These are phyloP conservation scores for Equus przewalskii DNA, from an alignment of 2,113 vertebrate species.

Conservation along the genomic window DNA sequence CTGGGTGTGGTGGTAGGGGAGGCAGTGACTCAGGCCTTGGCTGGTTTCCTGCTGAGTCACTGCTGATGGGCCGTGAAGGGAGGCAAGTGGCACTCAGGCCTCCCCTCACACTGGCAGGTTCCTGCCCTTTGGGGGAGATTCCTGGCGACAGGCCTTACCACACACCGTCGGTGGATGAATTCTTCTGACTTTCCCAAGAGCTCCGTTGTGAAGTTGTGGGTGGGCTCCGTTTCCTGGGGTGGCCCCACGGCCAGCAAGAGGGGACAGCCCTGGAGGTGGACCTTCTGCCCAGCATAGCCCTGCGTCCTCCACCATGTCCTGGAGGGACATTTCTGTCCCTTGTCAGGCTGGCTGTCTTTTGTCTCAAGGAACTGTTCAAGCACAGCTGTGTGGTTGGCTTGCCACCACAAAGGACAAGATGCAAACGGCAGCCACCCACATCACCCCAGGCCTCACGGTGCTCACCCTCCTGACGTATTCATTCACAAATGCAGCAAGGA, in stretches of 20 bases:
- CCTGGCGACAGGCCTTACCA: not conserved
- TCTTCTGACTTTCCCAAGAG: not conserved
- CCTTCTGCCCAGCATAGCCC: not conserved
- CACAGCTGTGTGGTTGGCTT: not conserved
- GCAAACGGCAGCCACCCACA: not conserved
- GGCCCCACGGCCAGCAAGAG: not conserved
- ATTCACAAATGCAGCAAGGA: not conserved
- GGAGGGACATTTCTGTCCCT: not conserved
- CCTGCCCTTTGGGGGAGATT: not conserved
- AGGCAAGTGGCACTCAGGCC: not conserved
- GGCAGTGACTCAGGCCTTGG: constrained; percentile 70
- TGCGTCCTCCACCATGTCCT: not conserved
- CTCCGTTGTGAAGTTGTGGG: not conserved
- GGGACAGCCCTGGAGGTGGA: not conserved
- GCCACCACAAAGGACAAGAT: not conserved
- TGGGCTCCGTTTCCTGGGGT: not conserved
- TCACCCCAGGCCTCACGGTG: not conserved
- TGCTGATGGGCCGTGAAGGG: not conserved
- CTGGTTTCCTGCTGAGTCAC: constrained; percentile 80
- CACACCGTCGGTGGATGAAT: not conserved
- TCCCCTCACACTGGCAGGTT: not conserved
- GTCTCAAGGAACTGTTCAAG: not conserved
- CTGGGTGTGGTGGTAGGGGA: constrained; percentile 71
- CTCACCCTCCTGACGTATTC: not conserved
- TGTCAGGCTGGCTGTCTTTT: not conserved